Base-by-base conservation (phyloP, 1,140 invertebrate species). In the Lasaia peninsularis region DNA sequence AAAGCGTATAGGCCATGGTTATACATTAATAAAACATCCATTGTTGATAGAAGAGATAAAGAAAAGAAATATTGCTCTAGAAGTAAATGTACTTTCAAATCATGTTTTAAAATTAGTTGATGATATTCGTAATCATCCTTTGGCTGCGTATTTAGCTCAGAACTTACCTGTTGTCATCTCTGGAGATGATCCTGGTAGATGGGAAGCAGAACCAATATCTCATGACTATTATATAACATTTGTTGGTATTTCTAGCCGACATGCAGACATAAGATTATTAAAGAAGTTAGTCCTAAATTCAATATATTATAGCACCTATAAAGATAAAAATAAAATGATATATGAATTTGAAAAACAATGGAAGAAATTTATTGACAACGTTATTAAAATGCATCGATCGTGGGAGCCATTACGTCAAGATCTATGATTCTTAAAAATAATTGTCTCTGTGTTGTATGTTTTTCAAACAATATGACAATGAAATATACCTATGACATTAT, bases 141-240 rank as follows among this genome's bases (percentile, higher is more conserved):
- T 92, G 0, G 90, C 92, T 1, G 64, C 80, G 4, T 90, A 95
- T 18, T 91, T 97, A 33, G 92, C 95, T 8, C 90, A 91, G 37
- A 83, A 90, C 33, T 86, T 91, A 67, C 92, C 92, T 0, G 83
- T 93, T 1, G 91, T 93, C 0, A 78, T 93, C 63, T 91, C 92
- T 0, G 92, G 92, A 60, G 96, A 97, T 71, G 95, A 96, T 82
- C 95, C 95, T 0, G 92, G 92, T 0, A 89, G 93, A 0, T 98
- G 95, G 95, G 93, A 92, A 0, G 92, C 93, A 0, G 87, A 89
- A 11, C 95, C 93, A 0, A 65, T 97, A 9, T 94, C 93, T 2
- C 93, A 96, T 62, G 96, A 98, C 75, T 95, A 94, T 65, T 98
- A 96, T 73, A 91, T 95, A 54, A 92, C 93, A 0, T 97, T 97